Percentiles rank a stretch among this genome's conserved stretches.
Conservation (phyloP, 2,113 vertebrate species). For the Lepidiolamprologus cunningtoni region DNA sequence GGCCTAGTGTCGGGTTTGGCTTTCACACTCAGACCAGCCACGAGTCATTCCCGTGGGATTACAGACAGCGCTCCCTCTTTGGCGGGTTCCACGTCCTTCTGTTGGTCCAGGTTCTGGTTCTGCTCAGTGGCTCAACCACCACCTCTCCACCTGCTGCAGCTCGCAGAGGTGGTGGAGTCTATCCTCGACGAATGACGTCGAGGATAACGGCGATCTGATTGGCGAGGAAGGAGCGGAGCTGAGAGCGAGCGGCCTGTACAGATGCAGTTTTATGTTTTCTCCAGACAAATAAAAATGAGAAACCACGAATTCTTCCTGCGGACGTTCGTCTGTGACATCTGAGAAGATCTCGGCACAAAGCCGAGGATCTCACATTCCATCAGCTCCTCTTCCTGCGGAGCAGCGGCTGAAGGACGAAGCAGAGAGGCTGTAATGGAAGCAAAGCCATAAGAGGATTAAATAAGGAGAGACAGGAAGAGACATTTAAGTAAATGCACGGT, state of each 20-base stretch:
- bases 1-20: rapidly evolving
- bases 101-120: background rate
- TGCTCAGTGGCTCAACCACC: background rate
- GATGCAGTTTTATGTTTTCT: background rate
- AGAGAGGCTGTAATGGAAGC: background rate
- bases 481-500: slow-evolving; percentile 47
- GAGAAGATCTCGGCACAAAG: background rate
- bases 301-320: rapidly evolving
- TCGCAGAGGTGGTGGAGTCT: background rate
- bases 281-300: background rate
- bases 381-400: background rate
- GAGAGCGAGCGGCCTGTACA: background rate
- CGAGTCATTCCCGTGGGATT: background rate
- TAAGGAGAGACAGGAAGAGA: slow-evolving; percentile 26
- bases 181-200: rapidly evolving
- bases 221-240: rapidly evolving
- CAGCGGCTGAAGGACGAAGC: background rate
- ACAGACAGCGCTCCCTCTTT: rapidly evolving
- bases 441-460: slow-evolving; percentile 14
- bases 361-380: background rate
- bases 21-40: background rate
- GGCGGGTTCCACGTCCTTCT: background rate
- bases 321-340: background rate
- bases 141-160: background rate
- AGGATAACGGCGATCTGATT: rapidly evolving